Conservation (phyloP, 2,888 invertebrate genomes). For the Rutpela maculata region DNA sequence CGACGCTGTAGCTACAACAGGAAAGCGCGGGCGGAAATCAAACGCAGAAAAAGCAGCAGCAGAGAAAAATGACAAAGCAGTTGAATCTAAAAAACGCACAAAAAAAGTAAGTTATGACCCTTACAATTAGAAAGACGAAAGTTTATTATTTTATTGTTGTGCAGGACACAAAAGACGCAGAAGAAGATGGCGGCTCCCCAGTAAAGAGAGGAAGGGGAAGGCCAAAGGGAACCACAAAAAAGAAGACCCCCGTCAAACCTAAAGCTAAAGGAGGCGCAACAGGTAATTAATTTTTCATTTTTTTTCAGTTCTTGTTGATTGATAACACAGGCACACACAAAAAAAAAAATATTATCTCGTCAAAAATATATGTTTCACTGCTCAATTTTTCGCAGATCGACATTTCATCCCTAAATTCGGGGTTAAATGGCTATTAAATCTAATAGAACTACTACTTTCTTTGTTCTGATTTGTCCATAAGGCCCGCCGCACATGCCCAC, state of each 20-base stretch:
- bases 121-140: conserved; percentile 2
- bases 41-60: conserved; percentile 61
- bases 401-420: no score
- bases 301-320: background rate
- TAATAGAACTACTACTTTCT: no score
- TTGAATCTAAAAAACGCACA: conserved; percentile 62
- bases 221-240: conserved; percentile 76
- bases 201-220: conserved; percentile 77
- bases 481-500: no score
- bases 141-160: background rate
- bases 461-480: no score
- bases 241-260: conserved; percentile 71
- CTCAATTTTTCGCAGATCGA: no score
- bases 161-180: conserved; percentile 56
- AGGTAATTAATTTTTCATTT: conserved; percentile 32
- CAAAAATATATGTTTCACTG: no score
- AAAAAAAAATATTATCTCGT: no score
- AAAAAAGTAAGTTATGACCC: conserved; percentile 58
- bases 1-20: conserved; percentile 69
- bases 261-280: conserved; percentile 69
- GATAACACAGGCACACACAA: no score
- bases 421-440: no score
- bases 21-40: conserved; percentile 73
- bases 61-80: conserved; percentile 60
- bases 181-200: conserved; percentile 68